These are phyloP conservation scores for Ophion obscuratus DNA, from an alignment of 2,888 invertebrate genomes.

Conservation along the genomic window DNA sequence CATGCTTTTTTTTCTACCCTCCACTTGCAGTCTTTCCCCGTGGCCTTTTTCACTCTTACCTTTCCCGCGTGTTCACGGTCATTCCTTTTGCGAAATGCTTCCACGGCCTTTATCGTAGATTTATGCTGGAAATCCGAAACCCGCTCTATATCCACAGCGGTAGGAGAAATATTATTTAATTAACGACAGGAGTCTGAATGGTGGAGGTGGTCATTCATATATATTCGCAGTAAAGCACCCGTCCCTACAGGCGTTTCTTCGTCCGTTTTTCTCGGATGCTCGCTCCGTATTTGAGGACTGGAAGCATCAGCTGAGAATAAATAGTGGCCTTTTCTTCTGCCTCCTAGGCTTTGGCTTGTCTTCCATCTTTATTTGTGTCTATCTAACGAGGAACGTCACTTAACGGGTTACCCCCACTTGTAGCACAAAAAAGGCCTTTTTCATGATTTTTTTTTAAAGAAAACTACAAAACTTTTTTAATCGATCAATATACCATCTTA, in stretches of 20 bases:
- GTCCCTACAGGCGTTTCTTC: conserved; percentile 5
- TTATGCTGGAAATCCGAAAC: conserved; percentile 48
- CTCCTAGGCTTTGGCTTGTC: conserved; percentile 31
- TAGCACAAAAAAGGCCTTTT: too few species aligned
- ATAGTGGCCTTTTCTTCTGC: conserved; percentile 57
- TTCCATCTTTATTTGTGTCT: conserved; percentile 5
- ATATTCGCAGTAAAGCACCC: conserved; percentile 4
- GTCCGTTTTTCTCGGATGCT: conserved; percentile 10
- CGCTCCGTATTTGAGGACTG: conserved; percentile 4
- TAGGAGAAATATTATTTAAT: conserved; percentile 83
- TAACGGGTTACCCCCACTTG: too few species aligned
- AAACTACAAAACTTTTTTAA: too few species aligned
- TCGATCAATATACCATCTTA: too few species aligned
- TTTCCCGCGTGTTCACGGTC: conserved; percentile 4
- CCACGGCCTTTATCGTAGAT: conserved; percentile 61
- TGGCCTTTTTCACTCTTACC: conserved; percentile 12
- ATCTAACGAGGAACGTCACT: neutral
- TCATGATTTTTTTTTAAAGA: too few species aligned
- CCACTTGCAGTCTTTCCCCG: conserved; percentile 23
- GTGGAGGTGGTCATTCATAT: conserved; percentile 35
- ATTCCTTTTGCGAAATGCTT: conserved; percentile 47
- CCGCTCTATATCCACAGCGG: conserved; percentile 61
- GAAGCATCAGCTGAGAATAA: conserved; percentile 57
- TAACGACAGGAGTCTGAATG: conserved; percentile 73
- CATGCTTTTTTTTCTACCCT: conserved; percentile 64